Conservation (phyloP, 2,888 invertebrate genomes). For the Abrostola tripartita region DNA sequence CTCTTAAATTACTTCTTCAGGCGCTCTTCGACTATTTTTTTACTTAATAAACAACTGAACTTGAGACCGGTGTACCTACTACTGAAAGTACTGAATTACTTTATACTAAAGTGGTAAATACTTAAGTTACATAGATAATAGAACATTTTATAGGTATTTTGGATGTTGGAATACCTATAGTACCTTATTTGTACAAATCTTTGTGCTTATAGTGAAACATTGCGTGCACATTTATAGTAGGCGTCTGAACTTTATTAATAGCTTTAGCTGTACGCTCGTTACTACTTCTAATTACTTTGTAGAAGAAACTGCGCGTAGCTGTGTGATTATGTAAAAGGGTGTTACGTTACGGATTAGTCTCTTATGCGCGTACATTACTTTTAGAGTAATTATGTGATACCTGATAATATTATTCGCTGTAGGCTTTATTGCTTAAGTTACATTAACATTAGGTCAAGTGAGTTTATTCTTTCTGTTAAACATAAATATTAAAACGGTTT, state of each 20-base stretch:
- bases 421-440: too few relatives aligned
- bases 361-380: slow-evolving; percentile 20
- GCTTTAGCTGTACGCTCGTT: slow-evolving; percentile 11
- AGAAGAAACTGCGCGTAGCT: background rate
- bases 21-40: slow-evolving; percentile 8
- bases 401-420: background rate
- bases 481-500: too few relatives aligned
- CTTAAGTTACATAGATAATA: too few relatives aligned
- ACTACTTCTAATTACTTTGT: slow-evolving; percentile 12
- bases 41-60: background rate
- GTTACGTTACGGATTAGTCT: slow-evolving; percentile 18
- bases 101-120: too few relatives aligned
- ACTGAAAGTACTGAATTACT: background rate
- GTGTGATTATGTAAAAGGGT: slow-evolving; percentile 16
- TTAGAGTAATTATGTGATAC: slow-evolving; percentile 11
- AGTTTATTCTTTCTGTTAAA: too few relatives aligned
- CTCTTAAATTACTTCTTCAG: slow-evolving; percentile 16
- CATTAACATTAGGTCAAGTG: too few relatives aligned
- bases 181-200: background rate
- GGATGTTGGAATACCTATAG: too few relatives aligned
- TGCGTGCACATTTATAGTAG: slow-evolving; percentile 34
- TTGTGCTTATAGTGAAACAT: slow-evolving; percentile 22
- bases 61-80: too few relatives aligned
- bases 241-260: slow-evolving; percentile 29
- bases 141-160: too few relatives aligned